Conservation (phyloP, 2,888 invertebrate species). For the Hyposoter didymator region DNA sequence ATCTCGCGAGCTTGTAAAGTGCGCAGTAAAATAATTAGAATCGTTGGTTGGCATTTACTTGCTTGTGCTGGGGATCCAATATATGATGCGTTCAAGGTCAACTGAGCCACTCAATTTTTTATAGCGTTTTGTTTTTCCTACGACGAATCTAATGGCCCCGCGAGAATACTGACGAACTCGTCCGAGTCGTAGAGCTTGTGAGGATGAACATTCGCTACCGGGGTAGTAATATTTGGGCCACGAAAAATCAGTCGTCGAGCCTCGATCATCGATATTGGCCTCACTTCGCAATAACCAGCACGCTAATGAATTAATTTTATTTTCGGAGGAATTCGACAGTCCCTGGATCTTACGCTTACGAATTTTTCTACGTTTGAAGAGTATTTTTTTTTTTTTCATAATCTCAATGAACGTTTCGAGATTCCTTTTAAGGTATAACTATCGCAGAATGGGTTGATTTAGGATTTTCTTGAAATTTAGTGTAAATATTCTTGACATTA, state of each 20-base stretch:
- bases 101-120: not conserved
- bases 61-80: not conserved
- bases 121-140: not conserved
- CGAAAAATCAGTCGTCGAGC: not conserved
- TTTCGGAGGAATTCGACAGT: not conserved
- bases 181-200: not conserved
- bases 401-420: not conserved
- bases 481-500: no score
- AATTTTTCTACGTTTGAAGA: not conserved
- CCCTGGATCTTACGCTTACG: not conserved
- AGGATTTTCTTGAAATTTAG: no score
- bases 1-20: constrained; percentile 29
- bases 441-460: no score
- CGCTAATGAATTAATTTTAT: not conserved
- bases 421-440: no score
- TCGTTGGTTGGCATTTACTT: constrained; percentile 34
- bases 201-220: not conserved
- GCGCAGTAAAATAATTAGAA: constrained; percentile 54
- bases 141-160: not conserved
- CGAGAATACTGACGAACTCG: not conserved
- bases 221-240: not conserved
- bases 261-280: no score
- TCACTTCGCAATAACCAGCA: not conserved
- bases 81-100: not conserved
- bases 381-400: not conserved